A percentile compares a stretch with the other conserved stretches of the same genome.
Conservation (phyloP, 1,140 invertebrate genomes). For the Papilio polyxenes region DNA sequence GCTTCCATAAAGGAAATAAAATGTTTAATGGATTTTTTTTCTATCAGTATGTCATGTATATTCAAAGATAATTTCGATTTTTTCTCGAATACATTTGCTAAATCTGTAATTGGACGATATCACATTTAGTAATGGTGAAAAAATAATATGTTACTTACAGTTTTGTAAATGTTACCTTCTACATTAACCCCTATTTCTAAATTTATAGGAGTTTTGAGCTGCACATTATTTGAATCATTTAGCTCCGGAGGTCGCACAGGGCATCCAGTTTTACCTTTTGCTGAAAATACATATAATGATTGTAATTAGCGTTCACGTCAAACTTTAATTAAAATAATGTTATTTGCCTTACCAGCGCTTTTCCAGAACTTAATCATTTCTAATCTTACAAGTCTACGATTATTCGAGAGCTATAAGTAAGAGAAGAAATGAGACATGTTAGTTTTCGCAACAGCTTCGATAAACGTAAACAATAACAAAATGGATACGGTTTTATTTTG, state of each 20-base stretch:
- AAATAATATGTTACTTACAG: conserved; percentile 22
- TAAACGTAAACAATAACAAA: conserved; percentile 62
- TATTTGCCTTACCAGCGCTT: conserved; percentile 67
- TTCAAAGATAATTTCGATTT: conserved; percentile 73
- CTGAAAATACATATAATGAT: conserved; percentile 55
- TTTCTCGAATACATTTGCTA: conserved; percentile 64
- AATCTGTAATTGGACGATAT: conserved; percentile 54
- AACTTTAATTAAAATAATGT: conserved; percentile 34
- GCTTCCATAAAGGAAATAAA: conserved; percentile 77
- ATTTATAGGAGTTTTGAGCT: conserved; percentile 51
- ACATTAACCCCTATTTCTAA: conserved; percentile 56
- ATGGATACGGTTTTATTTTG: conserved; percentile 51
- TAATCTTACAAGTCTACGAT: conserved; percentile 37
- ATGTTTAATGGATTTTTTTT: conserved; percentile 71
- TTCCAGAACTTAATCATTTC: conserved; percentile 78
- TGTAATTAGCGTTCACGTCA: conserved; percentile 11
- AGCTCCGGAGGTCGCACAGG: conserved; percentile 71
- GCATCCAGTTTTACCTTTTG: conserved; percentile 74
- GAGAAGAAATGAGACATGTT: conserved; percentile 45
- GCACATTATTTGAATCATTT: conserved; percentile 43
- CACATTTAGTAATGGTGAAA: conserved; percentile 43
- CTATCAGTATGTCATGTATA: conserved; percentile 70
- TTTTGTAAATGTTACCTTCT: conserved; percentile 54
- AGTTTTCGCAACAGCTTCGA: conserved; percentile 53
- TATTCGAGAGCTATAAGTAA: conserved; percentile 39